Base-by-base conservation (phyloP, 2,113 vertebrate species). In the Tenebrosternarchus preto region DNA sequence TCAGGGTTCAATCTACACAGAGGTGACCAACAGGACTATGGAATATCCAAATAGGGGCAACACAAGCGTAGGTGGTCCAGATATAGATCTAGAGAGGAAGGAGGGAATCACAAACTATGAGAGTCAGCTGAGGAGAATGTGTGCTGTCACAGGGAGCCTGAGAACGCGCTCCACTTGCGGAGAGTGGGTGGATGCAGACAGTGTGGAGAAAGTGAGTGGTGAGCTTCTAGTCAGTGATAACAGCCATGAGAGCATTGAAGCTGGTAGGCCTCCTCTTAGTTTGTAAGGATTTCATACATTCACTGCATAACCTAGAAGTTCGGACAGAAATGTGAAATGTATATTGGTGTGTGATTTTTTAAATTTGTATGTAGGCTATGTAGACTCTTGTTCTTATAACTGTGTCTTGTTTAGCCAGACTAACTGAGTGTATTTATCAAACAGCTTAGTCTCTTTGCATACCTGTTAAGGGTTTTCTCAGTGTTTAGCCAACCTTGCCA, bases 161-260 rank as follows among this genome's bases (percentile, higher is more conserved):
- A 27, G 72, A 27, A 33, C 1, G 9, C 50, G 25, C 31, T 82
- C 22, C 17, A 9, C 12, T 82, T 36, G 24, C 53, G 83, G 69
- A 71, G 81, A 84, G 50, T 22, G 59, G 20, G 50, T 36, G 63
- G 86, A 90, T 25, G 11, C 1, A 76, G 82, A 87, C 36, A 90
- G 90, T 83, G 36, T 81, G 75, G 88, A 92, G 61, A 80, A 68
- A 2, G 85, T 78, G 31, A 73, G 66, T 24, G 53, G 75, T 25
- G 87, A n/a, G n/a, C 56, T 29, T 72, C 61, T 84, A 64, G 81
- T 68, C 53, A 68, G 33, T 0, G 82, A 67, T 19, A 83, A 76
- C 84, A 84, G 73, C 70, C 71, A 63, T 82, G 80, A 85, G 9
- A 57, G 1, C 27, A 77, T 83, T 31, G 53, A 83, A 33, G 81